Evolutionary conservation across 1,140 invertebrate genomes (phyloP), one percentile per base, ranked within the genome.

Genomic region (Eurosta solidaginis): DNA sequence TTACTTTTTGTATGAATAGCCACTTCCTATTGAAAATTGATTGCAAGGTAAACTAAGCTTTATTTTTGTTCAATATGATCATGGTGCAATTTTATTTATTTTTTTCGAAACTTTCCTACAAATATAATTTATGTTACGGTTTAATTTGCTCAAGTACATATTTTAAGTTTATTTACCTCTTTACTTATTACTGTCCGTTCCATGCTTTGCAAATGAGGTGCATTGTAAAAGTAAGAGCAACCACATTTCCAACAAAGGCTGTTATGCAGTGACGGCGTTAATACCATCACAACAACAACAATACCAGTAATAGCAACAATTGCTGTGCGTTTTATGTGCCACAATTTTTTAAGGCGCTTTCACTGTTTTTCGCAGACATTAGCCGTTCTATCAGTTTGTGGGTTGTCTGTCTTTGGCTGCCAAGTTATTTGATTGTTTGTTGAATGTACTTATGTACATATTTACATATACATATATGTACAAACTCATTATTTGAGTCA

Each of bases 281-380:
- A n/a, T n/a, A n/a, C n/a, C n/a, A n/a, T n/a, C n/a, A 36, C 33
- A 22, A 20, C 59, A 17, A 33, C n/a, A 52, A 25, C 4, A 52
- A 5, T 25, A 52, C 3, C n/a, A 5, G 6, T 17, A 52, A 10
- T 22, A 68, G 20, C 59, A 40, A 17, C 54, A 33, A 59, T 33
- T 33, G 54, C 14, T 27, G 54, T 14, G n/a, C 29, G 29, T 5
- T 59, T 59, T 59, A n/a, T 33, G 36, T 68, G 59, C 59, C 29
- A 68, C 59, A 68, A 29, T 68, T 68, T 52, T 68, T 68, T 68
- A n/a, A 68, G 59, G 9, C 59, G 59, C 59, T 68, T 68, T 68
- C 59, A 68, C 59, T 68, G 59, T 36, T 36, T n/a, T 68, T 36
- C 33, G 5, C 33, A 68, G 59, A n/a, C 33, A 68, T 68, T 33